A percentile compares a stretch with the other conserved stretches of the same genome.
Conservation (phyloP, 1,140 invertebrate genomes). For the Druon quercuslanigerum region DNA sequence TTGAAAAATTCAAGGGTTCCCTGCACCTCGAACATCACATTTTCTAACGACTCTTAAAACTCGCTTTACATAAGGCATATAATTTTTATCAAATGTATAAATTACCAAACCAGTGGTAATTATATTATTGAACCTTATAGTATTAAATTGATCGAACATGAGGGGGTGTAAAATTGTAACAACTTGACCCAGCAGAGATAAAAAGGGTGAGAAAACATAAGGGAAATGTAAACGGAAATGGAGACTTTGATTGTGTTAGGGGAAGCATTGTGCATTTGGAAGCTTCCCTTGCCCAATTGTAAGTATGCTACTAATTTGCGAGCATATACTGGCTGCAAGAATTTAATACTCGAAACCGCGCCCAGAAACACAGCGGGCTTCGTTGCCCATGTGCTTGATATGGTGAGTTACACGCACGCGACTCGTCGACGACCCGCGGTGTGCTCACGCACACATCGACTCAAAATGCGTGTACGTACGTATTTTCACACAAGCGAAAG, state of each 20-base stretch:
- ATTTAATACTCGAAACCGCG: constrained; percentile 67
- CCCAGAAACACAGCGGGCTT: constrained; percentile 45
- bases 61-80: too few relatives aligned
- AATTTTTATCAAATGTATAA: too few relatives aligned
- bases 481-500: background rate
- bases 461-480: constrained; percentile 34
- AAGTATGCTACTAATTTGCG: constrained; percentile 64
- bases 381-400: constrained; percentile 37
- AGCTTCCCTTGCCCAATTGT: constrained; percentile 43
- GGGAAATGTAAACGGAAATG: constrained; percentile 42
- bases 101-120: too few relatives aligned
- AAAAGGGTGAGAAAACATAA: constrained; percentile 33
- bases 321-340: constrained; percentile 58
- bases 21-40: background rate
- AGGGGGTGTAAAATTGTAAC: too few relatives aligned
- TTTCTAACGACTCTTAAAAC: too few relatives aligned
- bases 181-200: too few relatives aligned
- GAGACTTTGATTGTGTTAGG: constrained; percentile 37
- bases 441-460: constrained; percentile 37
- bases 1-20: constrained; percentile 43
- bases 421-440: constrained; percentile 44
- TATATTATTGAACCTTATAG: too few relatives aligned
- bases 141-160: too few relatives aligned
- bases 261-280: constrained; percentile 33
- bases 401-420: constrained; percentile 47